Percentiles rank a stretch among this genome's conserved stretches.
Conservation (phyloP, 2,113 vertebrate species). For the Oxyruncus cristatus region DNA sequence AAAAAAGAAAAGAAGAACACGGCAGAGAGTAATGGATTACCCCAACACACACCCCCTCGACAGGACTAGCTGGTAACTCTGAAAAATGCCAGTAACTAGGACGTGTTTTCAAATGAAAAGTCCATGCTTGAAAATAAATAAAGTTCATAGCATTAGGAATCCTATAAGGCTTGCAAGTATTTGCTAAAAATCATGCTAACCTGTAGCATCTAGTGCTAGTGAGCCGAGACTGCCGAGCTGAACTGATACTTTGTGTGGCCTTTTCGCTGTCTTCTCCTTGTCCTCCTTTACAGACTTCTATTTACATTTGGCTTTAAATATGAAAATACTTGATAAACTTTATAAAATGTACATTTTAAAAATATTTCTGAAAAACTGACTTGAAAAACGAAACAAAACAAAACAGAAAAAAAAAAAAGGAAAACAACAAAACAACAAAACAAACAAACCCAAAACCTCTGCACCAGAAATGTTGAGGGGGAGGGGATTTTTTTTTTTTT, state of each 20-base stretch:
- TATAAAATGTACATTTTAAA: conserved; percentile 85
- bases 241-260: conserved; percentile 65
- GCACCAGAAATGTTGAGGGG: conserved; percentile 67
- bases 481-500: not conserved
- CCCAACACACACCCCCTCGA: conserved; percentile 55
- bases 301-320: conserved; percentile 92
- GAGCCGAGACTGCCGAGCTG: conserved; percentile 62
- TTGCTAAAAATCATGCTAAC: conserved; percentile 80
- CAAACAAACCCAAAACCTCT: conserved; percentile 65
- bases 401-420: not conserved
- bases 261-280: conserved; percentile 58
- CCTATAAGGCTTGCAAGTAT: conserved; percentile 76
- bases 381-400: conserved; percentile 57
- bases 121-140: conserved; percentile 85
- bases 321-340: conserved; percentile 85
- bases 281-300: conserved; percentile 79
- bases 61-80: conserved; percentile 48
- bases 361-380: conserved; percentile 79
- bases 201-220: conserved; percentile 78
- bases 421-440: not conserved
- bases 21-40: conserved; percentile 51
- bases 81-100: conserved; percentile 67
- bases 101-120: conserved; percentile 69
- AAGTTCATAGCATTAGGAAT: conserved; percentile 73
- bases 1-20: not conserved